A percentile compares a stretch with the other conserved stretches of the same genome.
Evolutionary conservation across 2,797 vertebrate genomes (phyloP).

Genomic region (Gouania willdenowi): DNA sequence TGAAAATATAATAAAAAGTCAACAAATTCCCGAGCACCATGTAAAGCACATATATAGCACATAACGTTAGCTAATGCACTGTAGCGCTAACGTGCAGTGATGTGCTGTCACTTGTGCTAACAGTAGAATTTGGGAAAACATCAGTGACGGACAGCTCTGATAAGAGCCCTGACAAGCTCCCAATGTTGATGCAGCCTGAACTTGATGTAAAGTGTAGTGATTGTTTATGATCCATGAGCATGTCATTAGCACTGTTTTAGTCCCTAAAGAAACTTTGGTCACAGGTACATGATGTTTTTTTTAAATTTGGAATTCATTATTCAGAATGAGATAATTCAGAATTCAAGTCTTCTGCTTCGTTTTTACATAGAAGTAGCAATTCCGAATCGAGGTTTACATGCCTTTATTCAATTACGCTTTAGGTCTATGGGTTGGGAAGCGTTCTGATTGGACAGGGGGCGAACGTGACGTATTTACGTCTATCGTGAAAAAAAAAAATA

Average conservation of each 20-base stretch:
- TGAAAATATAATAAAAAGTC: slow-evolving; percentile 40
- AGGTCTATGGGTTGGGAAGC: no score
- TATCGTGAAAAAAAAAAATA: no score
- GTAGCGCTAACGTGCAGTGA: slow-evolving; percentile 39
- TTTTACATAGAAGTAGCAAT: no score
- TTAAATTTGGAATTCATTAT: no score
- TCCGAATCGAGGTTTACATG: no score
- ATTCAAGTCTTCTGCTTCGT: no score
- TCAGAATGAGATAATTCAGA: no score
- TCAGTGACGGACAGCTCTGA: slow-evolving; percentile 36
- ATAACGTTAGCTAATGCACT: slow-evolving; percentile 31
- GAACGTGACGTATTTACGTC: no score
- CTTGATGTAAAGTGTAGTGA: slow-evolving; percentile 10
- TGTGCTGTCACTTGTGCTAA: slow-evolving; percentile 42
- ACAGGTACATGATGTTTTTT: no score
- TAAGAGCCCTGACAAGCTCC: slow-evolving; percentile 37
- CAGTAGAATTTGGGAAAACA: slow-evolving; percentile 55
- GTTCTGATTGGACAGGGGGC: no score
- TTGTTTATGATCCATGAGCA: slow-evolving; percentile 10
- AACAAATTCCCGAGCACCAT: slow-evolving; percentile 40
- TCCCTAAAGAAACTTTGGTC: no score
- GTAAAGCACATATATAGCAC: slow-evolving; percentile 21
- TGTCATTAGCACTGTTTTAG: slow-evolving; percentile 19
- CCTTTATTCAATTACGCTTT: no score
- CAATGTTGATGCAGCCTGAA: slow-evolving; percentile 42